Percentiles rank a stretch among this genome's conserved stretches.
Conservation (phyloP, 1,140 invertebrate species). For the Lutraria rhynchaena region DNA sequence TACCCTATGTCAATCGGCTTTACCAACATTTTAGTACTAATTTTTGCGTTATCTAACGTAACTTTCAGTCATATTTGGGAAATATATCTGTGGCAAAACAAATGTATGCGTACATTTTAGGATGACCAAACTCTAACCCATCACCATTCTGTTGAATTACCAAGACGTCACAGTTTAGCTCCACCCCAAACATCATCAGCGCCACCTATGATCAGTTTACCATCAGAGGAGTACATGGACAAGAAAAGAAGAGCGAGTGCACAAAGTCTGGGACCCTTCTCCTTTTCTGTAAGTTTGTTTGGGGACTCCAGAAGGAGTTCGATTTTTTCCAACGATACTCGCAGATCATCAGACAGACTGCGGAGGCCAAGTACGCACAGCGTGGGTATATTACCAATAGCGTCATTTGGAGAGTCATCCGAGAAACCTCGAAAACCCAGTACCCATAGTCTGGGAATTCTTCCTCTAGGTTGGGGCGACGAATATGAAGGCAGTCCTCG, state of each 20-base stretch:
- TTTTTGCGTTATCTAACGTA: too few relatives aligned
- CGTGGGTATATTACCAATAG: conserved; percentile 76
- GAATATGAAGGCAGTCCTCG: conserved; percentile 70
- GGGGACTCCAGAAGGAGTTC: conserved; percentile 72
- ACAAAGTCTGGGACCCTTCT: conserved; percentile 77
- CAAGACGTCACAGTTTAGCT: conserved; percentile 74
- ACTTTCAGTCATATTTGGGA: too few relatives aligned
- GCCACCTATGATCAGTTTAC: conserved; percentile 74
- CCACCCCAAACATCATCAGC: conserved; percentile 68
- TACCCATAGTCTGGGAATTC: conserved; percentile 78
- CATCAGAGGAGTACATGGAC: conserved; percentile 71
- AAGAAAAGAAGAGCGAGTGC: conserved; percentile 75
- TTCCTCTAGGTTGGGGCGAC: conserved; percentile 72
- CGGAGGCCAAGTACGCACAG: conserved; percentile 76
- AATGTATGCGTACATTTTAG: conserved; percentile 61
- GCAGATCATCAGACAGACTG: conserved; percentile 66
- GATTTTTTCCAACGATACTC: conserved; percentile 56
- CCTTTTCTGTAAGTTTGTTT: conserved; percentile 77
- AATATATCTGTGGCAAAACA: too few relatives aligned
- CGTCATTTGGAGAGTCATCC: conserved; percentile 76
- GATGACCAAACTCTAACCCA: conserved; percentile 70
- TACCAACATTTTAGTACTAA: too few relatives aligned
- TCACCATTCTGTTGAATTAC: conserved; percentile 67
- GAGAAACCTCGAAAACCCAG: conserved; percentile 75
- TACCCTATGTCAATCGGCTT: too few relatives aligned